Percentiles rank a stretch among this genome's conserved stretches.
These are phyloP conservation scores for Mastomys natalensis DNA, from an alignment of 2,113 vertebrate genomes.

Conservation along the genomic window DNA sequence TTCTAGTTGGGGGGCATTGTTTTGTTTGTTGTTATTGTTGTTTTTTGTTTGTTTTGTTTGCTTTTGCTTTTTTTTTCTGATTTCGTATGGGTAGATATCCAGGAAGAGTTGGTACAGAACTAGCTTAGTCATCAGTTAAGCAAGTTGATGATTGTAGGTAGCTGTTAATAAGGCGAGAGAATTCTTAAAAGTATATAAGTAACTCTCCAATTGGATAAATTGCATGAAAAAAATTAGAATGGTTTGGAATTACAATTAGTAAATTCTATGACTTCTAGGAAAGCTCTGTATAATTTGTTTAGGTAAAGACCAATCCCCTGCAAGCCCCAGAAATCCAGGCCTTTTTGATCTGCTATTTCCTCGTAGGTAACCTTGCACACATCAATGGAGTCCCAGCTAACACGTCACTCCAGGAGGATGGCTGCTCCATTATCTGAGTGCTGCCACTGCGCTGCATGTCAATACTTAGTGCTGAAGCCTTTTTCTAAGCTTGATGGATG, in stretches of 20 bases:
- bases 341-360: slow-evolving; percentile 67
- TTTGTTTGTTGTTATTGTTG: no score
- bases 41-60: neutral
- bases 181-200: slow-evolving; percentile 8
- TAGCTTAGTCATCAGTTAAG: neutral
- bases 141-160: neutral
- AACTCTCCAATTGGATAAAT: slow-evolving; percentile 16
- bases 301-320: neutral
- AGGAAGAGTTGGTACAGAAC: slow-evolving; percentile 31
- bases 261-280: slow-evolving; percentile 43
- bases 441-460: slow-evolving; percentile 63
- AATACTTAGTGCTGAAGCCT: slow-evolving; percentile 75
- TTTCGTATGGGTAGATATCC: neutral
- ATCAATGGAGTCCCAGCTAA: slow-evolving; percentile 71
- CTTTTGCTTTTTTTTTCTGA: neutral
- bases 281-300: slow-evolving; percentile 46
- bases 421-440: slow-evolving; percentile 75
- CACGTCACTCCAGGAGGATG: slow-evolving; percentile 73
- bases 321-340: slow-evolving; percentile 7
- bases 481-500: slow-evolving; percentile 81
- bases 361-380: slow-evolving; percentile 49
- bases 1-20: neutral
- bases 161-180: neutral
- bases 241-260: slow-evolving; percentile 23
- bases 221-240: slow-evolving; percentile 45